Evolutionary conservation across 2,113 vertebrate species (phyloP), one percentile per base, ranked within the genome.

Genomic region (Notarius quadriscutis): DNA sequence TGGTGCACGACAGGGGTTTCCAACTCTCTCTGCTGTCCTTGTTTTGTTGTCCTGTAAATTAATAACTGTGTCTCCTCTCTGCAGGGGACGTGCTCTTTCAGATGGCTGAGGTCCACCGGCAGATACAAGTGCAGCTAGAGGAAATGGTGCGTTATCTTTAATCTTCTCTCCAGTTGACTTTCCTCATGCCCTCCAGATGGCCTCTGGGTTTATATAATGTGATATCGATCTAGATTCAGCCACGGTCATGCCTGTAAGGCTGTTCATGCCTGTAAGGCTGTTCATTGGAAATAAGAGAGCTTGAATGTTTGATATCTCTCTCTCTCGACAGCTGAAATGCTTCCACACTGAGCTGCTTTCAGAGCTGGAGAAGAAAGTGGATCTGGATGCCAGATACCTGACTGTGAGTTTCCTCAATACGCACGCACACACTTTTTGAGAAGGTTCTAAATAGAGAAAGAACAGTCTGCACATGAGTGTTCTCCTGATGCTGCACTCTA

Each of bases 91-190:
- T 99, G 86, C 97, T 99, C 82, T 99, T 99, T 95, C 98, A 99
- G 95, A 99, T 99, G 98, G 98, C 98, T 0, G 98, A 99, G 88
- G 98, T 99, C 89, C 98, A 99, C 95, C 94, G 98, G 92, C 98
- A 99, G 95, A 99, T 99, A 92, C 98, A 99, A 93, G 97, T 97
- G 92, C 98, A 99, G 94, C 92, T 99, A 60, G 98, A 99, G 90
- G 98, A 99, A 89, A 99, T 97, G 98, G 98, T 99, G 94, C 94
- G 98, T 95, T 92, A 90, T 58, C 89, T 80, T 2, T 48, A 50
- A 12, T 55, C 55, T 72, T 72, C 69, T 50, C 4, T 83, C 55
- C 4, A 5, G 25, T 30, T n/a, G 17, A 57, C 51, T 72, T 84
- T 55, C 9, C 55, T 20, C 10, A 5, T 5, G 4, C 69, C 69